Conservation (phyloP, 2,888 invertebrate species). For the Linnaemya tessellans region DNA sequence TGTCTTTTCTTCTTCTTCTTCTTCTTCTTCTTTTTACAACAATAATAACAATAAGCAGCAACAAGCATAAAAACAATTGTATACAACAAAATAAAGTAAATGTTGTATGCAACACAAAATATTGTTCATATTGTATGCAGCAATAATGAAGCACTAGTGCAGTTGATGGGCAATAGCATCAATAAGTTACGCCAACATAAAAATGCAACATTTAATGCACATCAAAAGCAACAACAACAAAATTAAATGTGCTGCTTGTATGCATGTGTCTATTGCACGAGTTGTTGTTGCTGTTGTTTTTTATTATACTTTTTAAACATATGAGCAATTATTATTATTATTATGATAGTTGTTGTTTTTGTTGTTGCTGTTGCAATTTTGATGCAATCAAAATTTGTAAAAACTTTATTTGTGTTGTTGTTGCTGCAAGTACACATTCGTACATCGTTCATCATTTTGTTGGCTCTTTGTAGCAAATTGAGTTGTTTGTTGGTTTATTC, state of each 20-base stretch:
- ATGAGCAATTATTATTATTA: constrained; percentile 58
- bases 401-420: constrained; percentile 30
- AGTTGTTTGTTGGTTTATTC: constrained; percentile 25
- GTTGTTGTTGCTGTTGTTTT: constrained; percentile 25
- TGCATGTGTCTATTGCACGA: constrained; percentile 13
- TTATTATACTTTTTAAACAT: constrained; percentile 23
- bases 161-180: constrained; percentile 11
- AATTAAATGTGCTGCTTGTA: constrained; percentile 39
- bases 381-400: constrained; percentile 67
- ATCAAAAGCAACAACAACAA: constrained; percentile 41
- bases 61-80: constrained; percentile 17
- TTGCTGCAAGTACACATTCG: constrained; percentile 9
- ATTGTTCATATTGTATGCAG: constrained; percentile 23
- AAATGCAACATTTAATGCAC: constrained; percentile 53
- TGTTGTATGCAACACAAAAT: constrained; percentile 66
- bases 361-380: constrained; percentile 53
- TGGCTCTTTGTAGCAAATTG: constrained; percentile 44
- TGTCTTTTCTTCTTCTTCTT: constrained; percentile 48
- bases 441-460: constrained; percentile 32
- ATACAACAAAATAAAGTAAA: constrained; percentile 51
- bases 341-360: not conserved
- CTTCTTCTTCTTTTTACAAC: constrained; percentile 19
- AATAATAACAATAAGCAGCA: not conserved
- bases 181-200: constrained; percentile 66
- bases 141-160: constrained; percentile 5